Base-by-base conservation (phyloP, 2,797 vertebrate genomes). In the Cryptoblepharus egeriae region DNA sequence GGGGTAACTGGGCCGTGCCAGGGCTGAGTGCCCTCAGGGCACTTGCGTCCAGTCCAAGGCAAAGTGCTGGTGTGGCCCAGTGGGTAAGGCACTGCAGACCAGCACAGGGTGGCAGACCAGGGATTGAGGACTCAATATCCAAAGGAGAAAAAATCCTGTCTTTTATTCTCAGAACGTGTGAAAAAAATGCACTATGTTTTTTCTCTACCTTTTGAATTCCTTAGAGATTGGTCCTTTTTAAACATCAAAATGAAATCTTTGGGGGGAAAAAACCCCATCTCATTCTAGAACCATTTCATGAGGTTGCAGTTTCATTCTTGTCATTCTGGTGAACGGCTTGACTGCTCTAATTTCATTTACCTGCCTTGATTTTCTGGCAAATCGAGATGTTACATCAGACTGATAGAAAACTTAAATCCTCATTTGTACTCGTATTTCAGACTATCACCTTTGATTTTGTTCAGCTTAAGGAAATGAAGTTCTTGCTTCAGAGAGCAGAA, bases 381-480 rank as follows among this genome's bases (percentile, higher is more conserved):
- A 63, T 13, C 16, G 24, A 39, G 20, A 80, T 55, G 79, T 80
- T 58, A 39, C 72, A 52, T 73, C 32, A 73, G 37, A 60, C 30
- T 80, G 45, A 55, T 64, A 73, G 71, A 80, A n/a, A 73, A 73
- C 60, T 39, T 65, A 73, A 64, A 65, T 64, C 70, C 45, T 24
- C 60, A 73, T 80, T 52, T 80, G 60, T n/a, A n/a, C n/a, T n/a
- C n/a, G n/a, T 73, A 64, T 80, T 64, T 64, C 30, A 37, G n/a
- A 80, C 37, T 55, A 45, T 80, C 79, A 55, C 45, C 57, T 80
- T 80, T 37, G 9, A 64, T 80, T 80, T 80, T 39, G 26, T 73
- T 64, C 61, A 52, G 16, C 32, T 73, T 26, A 52, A 32, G 16
- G 30, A 64, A 64, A 64, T 63, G 58, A n/a, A 60, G 52, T 20